A percentile compares a stretch with the other conserved stretches of the same genome.
Evolutionary conservation across 2,113 vertebrate species (phyloP).

Genomic region (Tragelaphus scriptus): DNA sequence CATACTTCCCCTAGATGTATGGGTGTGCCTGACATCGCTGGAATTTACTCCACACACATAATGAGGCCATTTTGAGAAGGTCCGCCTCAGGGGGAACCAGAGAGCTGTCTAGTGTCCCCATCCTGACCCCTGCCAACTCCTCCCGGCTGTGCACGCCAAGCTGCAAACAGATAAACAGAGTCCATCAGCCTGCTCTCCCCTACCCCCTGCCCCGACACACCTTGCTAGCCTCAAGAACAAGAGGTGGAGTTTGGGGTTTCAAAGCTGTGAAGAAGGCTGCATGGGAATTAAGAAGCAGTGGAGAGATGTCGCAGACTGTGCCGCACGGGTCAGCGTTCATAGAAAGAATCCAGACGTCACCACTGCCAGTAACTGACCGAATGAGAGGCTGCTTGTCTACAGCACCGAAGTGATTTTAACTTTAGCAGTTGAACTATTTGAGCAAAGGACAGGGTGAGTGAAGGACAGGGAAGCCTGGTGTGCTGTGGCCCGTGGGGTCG

Average conservation of each 20-base stretch:
- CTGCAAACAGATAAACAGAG: conserved; percentile 24
- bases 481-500: background rate
- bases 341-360: background rate
- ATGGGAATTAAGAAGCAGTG: background rate
- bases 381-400: background rate
- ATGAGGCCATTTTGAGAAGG: conserved; percentile 67
- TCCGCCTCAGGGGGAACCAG: conserved; percentile 62
- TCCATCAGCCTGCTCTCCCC: background rate
- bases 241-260: background rate
- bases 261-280: background rate
- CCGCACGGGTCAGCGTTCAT: rapidly evolving
- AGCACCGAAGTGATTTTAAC: background rate
- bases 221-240: background rate
- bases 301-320: background rate
- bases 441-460: background rate
- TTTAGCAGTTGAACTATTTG: background rate
- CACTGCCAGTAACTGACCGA: too few species aligned
- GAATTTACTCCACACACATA: conserved; percentile 67
- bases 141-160: conserved; percentile 11
- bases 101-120: conserved; percentile 68
- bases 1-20: background rate
- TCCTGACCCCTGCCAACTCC: conserved; percentile 67
- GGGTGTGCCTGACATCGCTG: conserved; percentile 76
- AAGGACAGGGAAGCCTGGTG: background rate
- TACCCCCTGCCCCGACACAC: background rate